phyloP scores from a whole-genome alignment of 1,140 invertebrate species.

The Microvelia longipes region DNA sequence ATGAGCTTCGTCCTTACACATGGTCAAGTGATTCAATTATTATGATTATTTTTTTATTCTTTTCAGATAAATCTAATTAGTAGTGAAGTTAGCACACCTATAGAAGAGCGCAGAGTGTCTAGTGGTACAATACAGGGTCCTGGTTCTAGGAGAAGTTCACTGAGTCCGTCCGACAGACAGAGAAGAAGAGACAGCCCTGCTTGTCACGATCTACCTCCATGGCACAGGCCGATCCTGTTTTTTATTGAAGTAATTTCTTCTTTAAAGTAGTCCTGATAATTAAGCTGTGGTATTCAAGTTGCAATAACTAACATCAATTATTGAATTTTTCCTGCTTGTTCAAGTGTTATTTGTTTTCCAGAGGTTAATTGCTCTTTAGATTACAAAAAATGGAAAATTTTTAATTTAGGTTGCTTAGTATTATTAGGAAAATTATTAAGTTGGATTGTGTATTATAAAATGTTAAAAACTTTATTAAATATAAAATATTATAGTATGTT shows the following conservation, averaged over 20 bases:
- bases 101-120: constrained; percentile 21
- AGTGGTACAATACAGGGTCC: constrained; percentile 16
- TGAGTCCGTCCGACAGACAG: constrained; percentile 30
- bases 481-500: too few species aligned
- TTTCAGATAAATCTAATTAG: background rate
- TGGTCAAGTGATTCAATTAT: too few species aligned
- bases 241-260: constrained; percentile 30
- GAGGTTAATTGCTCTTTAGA: too few species aligned
- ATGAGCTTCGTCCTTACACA: too few species aligned
- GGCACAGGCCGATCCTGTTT: constrained; percentile 31
- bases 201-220: constrained; percentile 30
- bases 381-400: too few species aligned
- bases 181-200: constrained; percentile 28
- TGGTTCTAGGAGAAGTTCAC: constrained; percentile 28
- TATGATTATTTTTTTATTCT: background rate
- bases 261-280: too few species aligned
- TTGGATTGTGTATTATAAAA: too few species aligned
- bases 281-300: too few species aligned
- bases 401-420: too few species aligned
- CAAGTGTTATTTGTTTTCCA: background rate
- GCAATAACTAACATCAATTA: too few species aligned
- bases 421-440: too few species aligned
- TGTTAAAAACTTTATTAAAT: too few species aligned
- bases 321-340: background rate
- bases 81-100: constrained; percentile 25